A percentile compares a stretch with the other conserved stretches of the same genome.
phyloP scores from a whole-genome alignment of 2,113 vertebrate genomes.

The Rhagologus leucostigma region DNA sequence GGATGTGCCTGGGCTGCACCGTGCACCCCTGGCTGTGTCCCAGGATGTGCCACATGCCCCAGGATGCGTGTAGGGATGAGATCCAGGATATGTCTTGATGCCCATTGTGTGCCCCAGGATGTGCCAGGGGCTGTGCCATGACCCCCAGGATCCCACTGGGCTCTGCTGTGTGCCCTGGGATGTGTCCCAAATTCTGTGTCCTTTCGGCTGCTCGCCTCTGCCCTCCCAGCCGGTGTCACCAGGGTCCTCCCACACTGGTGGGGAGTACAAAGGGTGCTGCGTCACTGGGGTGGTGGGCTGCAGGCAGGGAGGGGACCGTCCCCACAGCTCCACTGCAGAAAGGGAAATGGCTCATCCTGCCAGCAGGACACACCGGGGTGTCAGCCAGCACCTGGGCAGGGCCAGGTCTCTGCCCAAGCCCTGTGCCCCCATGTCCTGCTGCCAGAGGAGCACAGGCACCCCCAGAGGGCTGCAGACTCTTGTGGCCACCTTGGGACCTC shows the following conservation, averaged over 20 bases:
- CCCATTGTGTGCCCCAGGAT: rapidly evolving
- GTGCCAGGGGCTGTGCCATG: background rate
- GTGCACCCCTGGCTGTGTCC: background rate
- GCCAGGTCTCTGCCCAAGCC: background rate
- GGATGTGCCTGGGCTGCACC: background rate
- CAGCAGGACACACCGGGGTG: rapidly evolving
- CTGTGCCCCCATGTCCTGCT: rapidly evolving
- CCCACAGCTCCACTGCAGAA: background rate
- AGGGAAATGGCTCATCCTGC: background rate
- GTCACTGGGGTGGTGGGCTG: background rate
- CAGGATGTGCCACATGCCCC: background rate
- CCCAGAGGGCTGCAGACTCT: background rate
- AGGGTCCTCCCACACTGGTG: background rate
- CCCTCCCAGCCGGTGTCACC: background rate
- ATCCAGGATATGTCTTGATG: no score
- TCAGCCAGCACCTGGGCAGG: background rate
- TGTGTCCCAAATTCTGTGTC: background rate
- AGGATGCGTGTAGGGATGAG: rapidly evolving
- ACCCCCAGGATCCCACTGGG: background rate
- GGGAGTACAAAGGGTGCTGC: background rate
- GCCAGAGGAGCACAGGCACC: background rate
- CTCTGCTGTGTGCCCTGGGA: background rate
- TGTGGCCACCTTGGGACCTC: background rate
- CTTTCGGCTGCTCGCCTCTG: background rate
- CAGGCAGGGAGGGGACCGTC: background rate